Base-by-base conservation (phyloP, 2,888 invertebrate species). In the Anodontia alba region DNA sequence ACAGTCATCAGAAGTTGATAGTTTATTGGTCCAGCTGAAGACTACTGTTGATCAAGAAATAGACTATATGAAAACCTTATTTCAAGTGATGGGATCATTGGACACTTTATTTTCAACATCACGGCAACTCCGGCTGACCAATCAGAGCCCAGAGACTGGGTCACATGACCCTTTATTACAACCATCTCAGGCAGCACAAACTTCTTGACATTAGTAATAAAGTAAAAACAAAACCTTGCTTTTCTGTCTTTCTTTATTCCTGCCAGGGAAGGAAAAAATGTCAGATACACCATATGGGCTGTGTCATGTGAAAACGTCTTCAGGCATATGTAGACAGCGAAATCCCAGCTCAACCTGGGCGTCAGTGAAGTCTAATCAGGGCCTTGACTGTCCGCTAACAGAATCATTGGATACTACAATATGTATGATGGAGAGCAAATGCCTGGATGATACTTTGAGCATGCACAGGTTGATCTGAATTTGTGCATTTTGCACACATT, bases 31-130 rank as follows among this genome's bases (percentile, higher is more conserved):
- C 73, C 94, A 95, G 15, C 95, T 98, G 3, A 95, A 95, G 49
- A 94, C 96, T 69, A 95, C 96, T 81, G 94, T 98, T 31, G 95
- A 96, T 84, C 95, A 96, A 81, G 98, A 98, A 95, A 96, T 94
- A 3, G 73, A 83, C 2, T 94, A 93, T 80, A 92, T 95, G 92
- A 94, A 93, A 62, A 88, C 91, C 43, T 89, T 95, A 72, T 90
- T 93, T 86, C 93, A 94, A 86, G 87, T 95, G 17, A 92, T 94
- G 87, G 95, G 95, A 42, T 88, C 91, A 51, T 88, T 94, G 82
- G 93, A 94, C 74, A 92, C 92, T 7, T 78, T 94, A 31, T 90
- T 94, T 84, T 89, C 93, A 33, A 91, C 92, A 0, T 88, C 89
- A 36, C 79, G 87, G 67, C 70, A 83, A 62, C 29, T 77, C 26